phyloP scores from a whole-genome alignment of 2,888 invertebrate species.

The Cephonodes hylas region DNA sequence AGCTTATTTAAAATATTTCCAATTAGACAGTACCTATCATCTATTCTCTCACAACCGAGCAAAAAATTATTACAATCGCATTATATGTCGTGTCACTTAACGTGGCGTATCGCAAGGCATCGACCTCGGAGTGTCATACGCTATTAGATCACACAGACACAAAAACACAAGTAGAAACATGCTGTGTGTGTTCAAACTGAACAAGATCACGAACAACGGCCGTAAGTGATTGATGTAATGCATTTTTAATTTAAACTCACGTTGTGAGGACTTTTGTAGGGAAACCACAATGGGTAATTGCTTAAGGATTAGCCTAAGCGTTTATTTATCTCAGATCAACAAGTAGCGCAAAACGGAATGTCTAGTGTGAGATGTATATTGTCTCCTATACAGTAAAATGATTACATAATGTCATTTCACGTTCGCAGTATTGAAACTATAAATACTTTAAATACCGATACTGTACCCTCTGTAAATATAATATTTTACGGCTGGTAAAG shows the following conservation, averaged over 20 bases:
- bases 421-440: no score
- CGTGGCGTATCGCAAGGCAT: slow-evolving; percentile 29
- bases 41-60: not conserved
- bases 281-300: not conserved
- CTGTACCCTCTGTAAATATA: no score
- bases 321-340: no score
- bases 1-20: no score
- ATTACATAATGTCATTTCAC: no score
- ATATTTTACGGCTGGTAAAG: no score
- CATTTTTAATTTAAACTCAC: slow-evolving; percentile 32
- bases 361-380: no score
- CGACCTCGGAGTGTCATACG: slow-evolving; percentile 40
- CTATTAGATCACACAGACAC: slow-evolving; percentile 35
- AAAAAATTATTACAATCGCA: not conserved
- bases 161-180: slow-evolving; percentile 26
- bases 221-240: slow-evolving; percentile 28
- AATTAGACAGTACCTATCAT: no score
- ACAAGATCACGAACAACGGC: slow-evolving; percentile 26
- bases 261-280: not conserved
- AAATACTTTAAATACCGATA: no score
- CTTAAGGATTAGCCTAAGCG: no score
- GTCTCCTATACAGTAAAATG: no score
- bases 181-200: not conserved
- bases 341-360: no score
- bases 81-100: slow-evolving; percentile 12